These are phyloP conservation scores for Pseudonaja textilis DNA, from an alignment of 2,113 vertebrate species.

Conservation along the genomic window DNA sequence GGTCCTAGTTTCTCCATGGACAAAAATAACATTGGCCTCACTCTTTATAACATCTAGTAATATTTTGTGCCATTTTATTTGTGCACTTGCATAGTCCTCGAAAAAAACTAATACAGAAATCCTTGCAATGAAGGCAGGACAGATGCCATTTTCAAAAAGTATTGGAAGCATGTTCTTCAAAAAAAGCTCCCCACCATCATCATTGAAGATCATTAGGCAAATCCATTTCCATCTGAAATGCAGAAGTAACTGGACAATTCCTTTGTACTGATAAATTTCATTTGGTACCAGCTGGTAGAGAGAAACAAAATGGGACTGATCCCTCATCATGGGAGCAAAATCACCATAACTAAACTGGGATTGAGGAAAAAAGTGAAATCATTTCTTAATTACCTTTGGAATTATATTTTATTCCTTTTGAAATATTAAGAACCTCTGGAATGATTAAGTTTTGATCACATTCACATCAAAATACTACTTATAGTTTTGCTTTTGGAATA, in stretches of 20 bases:
- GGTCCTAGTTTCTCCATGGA: not conserved
- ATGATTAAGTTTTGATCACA: not conserved
- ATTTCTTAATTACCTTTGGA: not conserved
- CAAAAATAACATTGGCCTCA: not conserved
- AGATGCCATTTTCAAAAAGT: not conserved
- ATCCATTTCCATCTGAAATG: slow-evolving; percentile 16
- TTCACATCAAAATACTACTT: not conserved
- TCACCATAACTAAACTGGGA: slow-evolving; percentile 4
- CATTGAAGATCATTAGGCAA: not conserved
- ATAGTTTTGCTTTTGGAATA: not conserved
- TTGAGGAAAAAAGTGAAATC: not conserved
- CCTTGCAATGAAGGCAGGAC: not conserved
- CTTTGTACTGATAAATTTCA: not conserved
- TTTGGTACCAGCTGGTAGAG: slow-evolving; percentile 1
- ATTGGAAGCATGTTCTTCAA: not conserved
- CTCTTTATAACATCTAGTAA: not conserved
- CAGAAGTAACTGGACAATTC: not conserved
- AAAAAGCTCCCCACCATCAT: slow-evolving; percentile 1
- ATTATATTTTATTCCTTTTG: not conserved
- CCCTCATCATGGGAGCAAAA: not conserved
- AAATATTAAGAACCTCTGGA: not conserved
- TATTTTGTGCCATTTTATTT: not conserved
- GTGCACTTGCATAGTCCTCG: not conserved
- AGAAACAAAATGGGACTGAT: not conserved
- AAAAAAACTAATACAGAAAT: not conserved